These are phyloP conservation scores for Gymnocheta viridis DNA, from an alignment of 2,888 invertebrate species.

Conservation along the genomic window DNA sequence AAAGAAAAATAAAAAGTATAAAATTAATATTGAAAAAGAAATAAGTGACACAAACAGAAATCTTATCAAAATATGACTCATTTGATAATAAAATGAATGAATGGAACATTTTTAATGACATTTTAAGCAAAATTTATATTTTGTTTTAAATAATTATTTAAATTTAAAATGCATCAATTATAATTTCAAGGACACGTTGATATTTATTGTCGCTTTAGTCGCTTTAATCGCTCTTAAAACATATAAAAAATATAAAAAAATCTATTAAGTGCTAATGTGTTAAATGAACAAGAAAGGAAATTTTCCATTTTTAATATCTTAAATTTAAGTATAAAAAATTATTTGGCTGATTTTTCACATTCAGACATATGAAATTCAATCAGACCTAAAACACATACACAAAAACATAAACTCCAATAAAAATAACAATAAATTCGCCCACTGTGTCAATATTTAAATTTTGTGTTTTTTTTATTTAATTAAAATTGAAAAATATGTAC, in stretches of 20 bases:
- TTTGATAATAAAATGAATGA: not conserved
- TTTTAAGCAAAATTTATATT: not conserved
- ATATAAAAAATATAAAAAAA: not conserved
- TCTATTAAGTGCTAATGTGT: slow-evolving; percentile 53
- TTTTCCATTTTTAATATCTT: slow-evolving; percentile 27
- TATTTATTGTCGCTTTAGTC: not conserved
- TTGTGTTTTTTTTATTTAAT: slow-evolving; percentile 30
- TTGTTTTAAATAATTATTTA: not conserved
- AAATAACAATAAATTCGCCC: slow-evolving; percentile 64
- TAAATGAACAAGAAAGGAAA: slow-evolving; percentile 44
- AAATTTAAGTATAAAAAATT: slow-evolving; percentile 30
- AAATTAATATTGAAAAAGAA: not conserved
- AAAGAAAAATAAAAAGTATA: slow-evolving; percentile 8
- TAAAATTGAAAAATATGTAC: slow-evolving; percentile 21
- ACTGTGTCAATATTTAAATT: slow-evolving; percentile 61
- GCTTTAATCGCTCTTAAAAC: not conserved
- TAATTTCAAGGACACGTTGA: slow-evolving; percentile 48
- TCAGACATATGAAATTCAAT: slow-evolving; percentile 8
- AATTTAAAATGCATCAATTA: slow-evolving; percentile 25
- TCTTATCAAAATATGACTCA: not conserved
- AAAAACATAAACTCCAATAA: slow-evolving; percentile 13
- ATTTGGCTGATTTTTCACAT: slow-evolving; percentile 5
- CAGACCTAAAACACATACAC: not conserved
- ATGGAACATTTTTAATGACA: slow-evolving; percentile 8
- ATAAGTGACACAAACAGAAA: not conserved